These are phyloP conservation scores for Rhynchonycteris naso DNA, from an alignment of 2,797 vertebrate genomes.

Conservation along the genomic window DNA sequence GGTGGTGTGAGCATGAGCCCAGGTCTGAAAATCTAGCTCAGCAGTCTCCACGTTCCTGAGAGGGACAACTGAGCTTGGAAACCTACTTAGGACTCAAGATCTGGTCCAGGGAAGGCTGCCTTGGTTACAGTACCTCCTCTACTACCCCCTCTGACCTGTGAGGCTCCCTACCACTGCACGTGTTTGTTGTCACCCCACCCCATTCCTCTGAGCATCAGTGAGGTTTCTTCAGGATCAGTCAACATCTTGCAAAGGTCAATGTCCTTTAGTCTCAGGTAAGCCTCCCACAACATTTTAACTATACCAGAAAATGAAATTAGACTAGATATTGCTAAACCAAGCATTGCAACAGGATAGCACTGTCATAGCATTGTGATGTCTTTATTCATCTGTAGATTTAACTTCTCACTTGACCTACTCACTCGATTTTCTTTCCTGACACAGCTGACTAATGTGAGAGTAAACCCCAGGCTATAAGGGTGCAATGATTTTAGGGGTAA, in stretches of 20 bases:
- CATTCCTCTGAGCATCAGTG: constrained; percentile 47
- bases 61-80: background rate
- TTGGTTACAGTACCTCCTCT: background rate
- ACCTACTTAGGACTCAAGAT: background rate
- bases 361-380: background rate
- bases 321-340: constrained; percentile 48
- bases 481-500: background rate
- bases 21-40: background rate
- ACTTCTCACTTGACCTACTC: constrained; percentile 1
- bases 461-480: background rate
- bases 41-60: background rate
- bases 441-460: background rate
- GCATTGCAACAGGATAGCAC: background rate
- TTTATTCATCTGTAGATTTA: constrained; percentile 1
- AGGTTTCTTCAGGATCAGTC: constrained; percentile 31
- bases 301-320: constrained; percentile 52
- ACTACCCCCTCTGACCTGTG: background rate
- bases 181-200: constrained; percentile 27
- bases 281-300: constrained; percentile 46
- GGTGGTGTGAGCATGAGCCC: background rate
- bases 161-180: background rate
- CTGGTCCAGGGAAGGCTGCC: background rate
- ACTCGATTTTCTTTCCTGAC: constrained; percentile 25
- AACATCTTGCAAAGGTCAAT: constrained; percentile 37
- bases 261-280: constrained; percentile 40